These are phyloP conservation scores for Polylopha cassiicola DNA, from an alignment of 2,888 invertebrate species.

Conservation along the genomic window DNA sequence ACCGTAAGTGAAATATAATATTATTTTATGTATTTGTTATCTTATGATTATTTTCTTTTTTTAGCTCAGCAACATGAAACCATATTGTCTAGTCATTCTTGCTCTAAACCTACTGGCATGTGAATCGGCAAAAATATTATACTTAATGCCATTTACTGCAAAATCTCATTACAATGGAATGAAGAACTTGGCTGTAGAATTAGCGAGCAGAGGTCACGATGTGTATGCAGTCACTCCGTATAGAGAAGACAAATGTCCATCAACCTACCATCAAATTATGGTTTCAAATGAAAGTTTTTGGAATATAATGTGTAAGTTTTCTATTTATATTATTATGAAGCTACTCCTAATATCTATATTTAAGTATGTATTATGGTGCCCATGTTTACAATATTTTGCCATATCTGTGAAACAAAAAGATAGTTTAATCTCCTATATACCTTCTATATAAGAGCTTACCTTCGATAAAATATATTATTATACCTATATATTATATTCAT, in stretches of 20 bases:
- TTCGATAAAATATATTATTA: too few relatives aligned
- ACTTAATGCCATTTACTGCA: conserved; percentile 24
- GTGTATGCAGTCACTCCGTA: conserved; percentile 23
- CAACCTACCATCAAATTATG: conserved; percentile 22
- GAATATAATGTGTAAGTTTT: conserved; percentile 23
- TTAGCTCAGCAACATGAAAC: conserved; percentile 13
- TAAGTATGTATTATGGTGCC: too few relatives aligned
- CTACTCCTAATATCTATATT: too few relatives aligned
- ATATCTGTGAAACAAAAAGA: too few relatives aligned
- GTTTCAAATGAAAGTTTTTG: conserved; percentile 13
- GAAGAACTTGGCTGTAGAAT: conserved; percentile 21
- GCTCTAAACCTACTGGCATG: background rate
- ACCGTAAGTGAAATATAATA: too few relatives aligned
- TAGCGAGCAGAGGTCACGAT: conserved; percentile 24
- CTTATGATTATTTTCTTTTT: background rate
- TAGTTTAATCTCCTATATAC: too few relatives aligned
- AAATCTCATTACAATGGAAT: conserved; percentile 24
- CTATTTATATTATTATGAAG: background rate
- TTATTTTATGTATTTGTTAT: background rate
- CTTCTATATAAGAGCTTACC: too few relatives aligned
- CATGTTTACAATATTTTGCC: too few relatives aligned
- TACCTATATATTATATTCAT: too few relatives aligned
- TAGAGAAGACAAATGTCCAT: conserved; percentile 17
- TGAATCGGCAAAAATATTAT: conserved; percentile 23
- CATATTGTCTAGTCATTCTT: background rate